Conservation (phyloP, 1,140 invertebrate genomes). For the Pachypeltis micranthus region DNA sequence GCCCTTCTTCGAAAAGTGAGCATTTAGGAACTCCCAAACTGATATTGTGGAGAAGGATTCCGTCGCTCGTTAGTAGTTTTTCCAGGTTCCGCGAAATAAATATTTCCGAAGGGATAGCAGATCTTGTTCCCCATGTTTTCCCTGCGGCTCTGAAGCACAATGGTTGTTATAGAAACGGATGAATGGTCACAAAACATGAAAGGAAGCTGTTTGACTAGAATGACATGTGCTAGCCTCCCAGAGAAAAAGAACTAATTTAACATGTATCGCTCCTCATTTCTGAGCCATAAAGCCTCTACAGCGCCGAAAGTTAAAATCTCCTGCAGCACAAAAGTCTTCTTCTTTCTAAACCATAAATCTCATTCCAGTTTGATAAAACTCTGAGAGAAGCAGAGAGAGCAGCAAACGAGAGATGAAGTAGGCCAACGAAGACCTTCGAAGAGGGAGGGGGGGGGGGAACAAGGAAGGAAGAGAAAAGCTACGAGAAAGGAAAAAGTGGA, state of each 20-base stretch:
- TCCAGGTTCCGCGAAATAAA: too few relatives aligned
- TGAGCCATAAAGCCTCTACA: not conserved
- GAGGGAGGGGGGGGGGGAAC: not conserved
- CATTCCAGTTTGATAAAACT: slow-evolving; percentile 6
- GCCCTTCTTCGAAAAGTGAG: too few relatives aligned
- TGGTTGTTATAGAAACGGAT: too few relatives aligned
- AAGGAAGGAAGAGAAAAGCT: not conserved
- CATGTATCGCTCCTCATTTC: not conserved
- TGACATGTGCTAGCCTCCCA: too few relatives aligned
- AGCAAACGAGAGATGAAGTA: slow-evolving; percentile 3
- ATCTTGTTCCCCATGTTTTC: too few relatives aligned
- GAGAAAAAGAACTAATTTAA: not conserved
- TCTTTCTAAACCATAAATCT: not conserved
- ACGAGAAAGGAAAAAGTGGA: not conserved
- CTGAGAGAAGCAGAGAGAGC: not conserved
- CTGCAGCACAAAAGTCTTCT: not conserved
- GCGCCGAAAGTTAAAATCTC: slow-evolving; percentile 3
- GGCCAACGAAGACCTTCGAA: not conserved
- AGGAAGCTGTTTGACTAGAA: too few relatives aligned
- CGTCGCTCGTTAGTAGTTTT: too few relatives aligned
- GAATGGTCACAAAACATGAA: too few relatives aligned
- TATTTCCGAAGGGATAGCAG: too few relatives aligned
- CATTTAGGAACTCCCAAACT: too few relatives aligned
- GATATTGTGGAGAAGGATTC: too few relatives aligned
- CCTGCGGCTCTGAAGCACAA: too few relatives aligned